phyloP scores from a whole-genome alignment of 2,797 vertebrate genomes.

The Amazona ochrocephala region DNA sequence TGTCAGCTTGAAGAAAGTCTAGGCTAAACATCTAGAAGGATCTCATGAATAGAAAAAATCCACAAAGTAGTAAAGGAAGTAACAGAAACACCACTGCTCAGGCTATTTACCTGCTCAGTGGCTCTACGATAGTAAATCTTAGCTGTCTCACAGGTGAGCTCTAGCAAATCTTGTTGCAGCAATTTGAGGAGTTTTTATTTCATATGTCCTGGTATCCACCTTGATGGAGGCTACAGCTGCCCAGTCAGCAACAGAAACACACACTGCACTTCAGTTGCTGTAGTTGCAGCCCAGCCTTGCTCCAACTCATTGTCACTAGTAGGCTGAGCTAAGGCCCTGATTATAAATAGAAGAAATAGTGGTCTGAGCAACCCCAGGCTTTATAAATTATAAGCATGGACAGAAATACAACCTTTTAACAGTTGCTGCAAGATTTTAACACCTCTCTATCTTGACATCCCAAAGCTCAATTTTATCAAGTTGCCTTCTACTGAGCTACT shows the following conservation, averaged over 20 bases:
- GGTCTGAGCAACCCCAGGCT: background rate
- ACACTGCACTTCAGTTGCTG: background rate
- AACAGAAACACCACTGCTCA: background rate
- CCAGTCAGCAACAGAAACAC: background rate
- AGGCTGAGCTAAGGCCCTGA: background rate
- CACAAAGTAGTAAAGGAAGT: background rate
- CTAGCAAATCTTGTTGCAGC: background rate
- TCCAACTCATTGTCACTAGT: background rate
- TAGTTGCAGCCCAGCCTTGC: background rate
- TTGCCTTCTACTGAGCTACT: background rate
- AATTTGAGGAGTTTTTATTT: background rate
- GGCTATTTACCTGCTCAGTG: background rate
- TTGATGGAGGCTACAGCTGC: background rate
- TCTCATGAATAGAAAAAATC: background rate
- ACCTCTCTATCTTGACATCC: background rate
- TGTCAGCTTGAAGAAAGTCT: background rate
- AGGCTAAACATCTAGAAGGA: background rate
- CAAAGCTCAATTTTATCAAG: background rate
- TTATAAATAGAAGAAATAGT: background rate
- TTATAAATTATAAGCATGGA: background rate
- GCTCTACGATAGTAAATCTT: background rate
- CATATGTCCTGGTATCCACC: background rate
- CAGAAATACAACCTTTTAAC: background rate
- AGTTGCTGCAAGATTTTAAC: background rate
- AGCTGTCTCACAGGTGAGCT: background rate